Evolutionary conservation across 2,797 vertebrate species (phyloP), one percentile per base, ranked within the genome.

Genomic region (Allochrocebus solatus): DNA sequence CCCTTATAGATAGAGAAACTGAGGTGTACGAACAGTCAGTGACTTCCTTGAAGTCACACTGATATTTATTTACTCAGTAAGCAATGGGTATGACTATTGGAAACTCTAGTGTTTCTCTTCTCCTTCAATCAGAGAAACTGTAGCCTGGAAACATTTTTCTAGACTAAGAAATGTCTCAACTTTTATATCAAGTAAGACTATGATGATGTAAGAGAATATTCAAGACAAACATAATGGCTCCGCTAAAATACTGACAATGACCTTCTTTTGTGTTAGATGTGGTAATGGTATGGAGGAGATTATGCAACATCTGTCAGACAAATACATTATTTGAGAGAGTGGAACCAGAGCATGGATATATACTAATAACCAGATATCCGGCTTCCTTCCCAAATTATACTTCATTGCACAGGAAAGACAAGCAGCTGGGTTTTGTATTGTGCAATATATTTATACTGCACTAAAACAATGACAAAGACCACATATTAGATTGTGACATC

Each of bases 301-400:
- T 97, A 74, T 70, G 89, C 81, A 97, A 98, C 96, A 96, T 96
- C 87, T 97, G 92, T 91, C 92, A 94, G 91, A 97, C 94, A 97
- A 98, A 98, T 91, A 89, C 85, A 97, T 96, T 93, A 92, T 97
- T 95, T 96, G 81, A 88, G 48, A 96, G 81, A 95, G 41, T 97
- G 93, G 95, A 98, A 96, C 78, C 24, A 1, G 95, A 96, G 90
- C 90, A 96, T 96, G 93, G 95, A 90, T 97, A 89, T 93, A 95
- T 89, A 82, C 91, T 98, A 98, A 97, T 95, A 94, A 96, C 93
- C 88, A 96, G 96, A 98, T 97, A 98, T 97, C 90, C 85, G 41
- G 94, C 67, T 72, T 72, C 67, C 88, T 98, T 96, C 93, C 84
- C 92, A 84, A 87, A 91, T 93, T 96, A 85, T 59, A 94, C 95